A percentile compares a stretch with the other conserved stretches of the same genome.
Evolutionary conservation across 1,140 invertebrate genomes (phyloP).

Genomic region (Chelonus insularis): DNA sequence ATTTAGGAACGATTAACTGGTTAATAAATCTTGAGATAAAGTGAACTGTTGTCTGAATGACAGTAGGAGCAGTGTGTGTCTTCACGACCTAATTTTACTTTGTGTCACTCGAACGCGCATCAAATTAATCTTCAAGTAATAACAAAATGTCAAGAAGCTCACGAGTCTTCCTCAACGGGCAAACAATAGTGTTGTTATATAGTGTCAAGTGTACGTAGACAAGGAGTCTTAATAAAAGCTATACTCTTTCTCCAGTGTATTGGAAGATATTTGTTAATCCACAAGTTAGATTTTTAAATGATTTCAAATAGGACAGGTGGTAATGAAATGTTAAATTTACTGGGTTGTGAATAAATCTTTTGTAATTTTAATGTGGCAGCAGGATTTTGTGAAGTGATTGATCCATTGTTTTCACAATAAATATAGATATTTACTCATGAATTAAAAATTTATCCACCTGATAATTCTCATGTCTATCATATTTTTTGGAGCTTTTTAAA

Average conservation of each 20-base stretch:
- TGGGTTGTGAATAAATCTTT: no score
- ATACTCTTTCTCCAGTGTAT: neutral
- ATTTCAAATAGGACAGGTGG: no score
- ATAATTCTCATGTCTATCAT: no score
- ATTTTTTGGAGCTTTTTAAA: no score
- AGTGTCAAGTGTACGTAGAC: constrained; percentile 14
- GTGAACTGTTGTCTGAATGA: neutral
- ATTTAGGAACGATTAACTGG: no score
- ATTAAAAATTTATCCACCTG: no score
- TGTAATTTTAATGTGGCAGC: no score
- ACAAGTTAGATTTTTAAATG: no score
- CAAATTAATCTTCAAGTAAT: constrained; percentile 41
- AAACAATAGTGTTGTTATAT: constrained; percentile 33
- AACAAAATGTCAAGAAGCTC: constrained; percentile 38
- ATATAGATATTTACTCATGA: no score
- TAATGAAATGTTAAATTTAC: no score
- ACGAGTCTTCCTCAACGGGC: constrained; percentile 13
- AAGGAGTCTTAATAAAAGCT: constrained; percentile 3
- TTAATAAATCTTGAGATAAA: neutral
- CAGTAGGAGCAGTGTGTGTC: neutral
- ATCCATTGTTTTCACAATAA: no score
- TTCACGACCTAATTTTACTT: constrained; percentile 39
- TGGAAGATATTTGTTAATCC: neutral
- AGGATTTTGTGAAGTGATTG: no score
- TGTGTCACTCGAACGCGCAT: constrained; percentile 35